phyloP scores from a whole-genome alignment of 2,888 invertebrate genomes.

The Cantharis flavilabris region DNA sequence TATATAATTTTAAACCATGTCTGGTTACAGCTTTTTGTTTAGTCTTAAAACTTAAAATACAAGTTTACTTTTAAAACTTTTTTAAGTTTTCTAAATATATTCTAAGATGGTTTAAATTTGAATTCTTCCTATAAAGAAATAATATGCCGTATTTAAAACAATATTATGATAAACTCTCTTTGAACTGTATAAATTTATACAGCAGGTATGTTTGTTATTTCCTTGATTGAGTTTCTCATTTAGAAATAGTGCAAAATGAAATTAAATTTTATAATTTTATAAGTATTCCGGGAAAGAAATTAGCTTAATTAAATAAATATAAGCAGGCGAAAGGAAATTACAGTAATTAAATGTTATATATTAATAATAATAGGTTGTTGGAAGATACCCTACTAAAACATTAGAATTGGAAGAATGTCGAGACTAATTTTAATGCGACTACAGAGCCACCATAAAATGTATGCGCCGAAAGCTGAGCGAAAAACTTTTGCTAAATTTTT shows the following conservation, averaged over 20 bases:
- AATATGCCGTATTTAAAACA: not conserved
- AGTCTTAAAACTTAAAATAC: not conserved
- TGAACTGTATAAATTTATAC: not conserved
- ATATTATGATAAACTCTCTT: not conserved
- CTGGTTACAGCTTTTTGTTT: not conserved
- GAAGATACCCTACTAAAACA: not conserved
- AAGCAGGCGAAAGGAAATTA: no score
- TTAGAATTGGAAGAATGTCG: not conserved
- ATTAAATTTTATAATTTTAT: not conserved
- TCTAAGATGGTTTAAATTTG: not conserved
- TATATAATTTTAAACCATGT: conserved; percentile 17
- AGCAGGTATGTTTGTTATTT: not conserved
- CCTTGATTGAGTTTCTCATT: not conserved
- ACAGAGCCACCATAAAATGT: not conserved
- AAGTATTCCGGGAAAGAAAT: no score
- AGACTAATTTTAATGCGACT: not conserved
- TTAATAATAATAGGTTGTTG: not conserved
- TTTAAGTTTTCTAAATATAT: not conserved
- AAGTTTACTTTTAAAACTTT: not conserved
- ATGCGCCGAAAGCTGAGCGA: not conserved
- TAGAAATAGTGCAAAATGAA: not conserved
- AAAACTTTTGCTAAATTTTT: not conserved
- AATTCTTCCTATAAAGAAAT: not conserved
- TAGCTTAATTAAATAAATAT: not conserved
- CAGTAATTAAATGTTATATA: not conserved